These are phyloP conservation scores for Achatina immaculata DNA, from an alignment of 1,140 invertebrate species.

Conservation along the genomic window DNA sequence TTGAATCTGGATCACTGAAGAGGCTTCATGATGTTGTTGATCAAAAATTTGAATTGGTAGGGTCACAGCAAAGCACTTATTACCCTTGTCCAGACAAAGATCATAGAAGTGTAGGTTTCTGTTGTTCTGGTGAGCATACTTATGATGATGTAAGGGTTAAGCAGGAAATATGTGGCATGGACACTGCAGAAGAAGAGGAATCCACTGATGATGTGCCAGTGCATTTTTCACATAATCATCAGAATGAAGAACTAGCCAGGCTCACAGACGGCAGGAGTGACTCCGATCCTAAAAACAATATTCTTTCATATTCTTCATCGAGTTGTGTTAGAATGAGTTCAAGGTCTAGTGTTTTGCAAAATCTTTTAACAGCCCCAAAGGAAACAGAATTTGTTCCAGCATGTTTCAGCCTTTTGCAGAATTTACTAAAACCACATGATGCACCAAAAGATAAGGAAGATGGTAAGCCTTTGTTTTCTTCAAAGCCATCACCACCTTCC, in stretches of 20 bases:
- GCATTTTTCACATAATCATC: background rate
- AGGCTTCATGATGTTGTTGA: background rate
- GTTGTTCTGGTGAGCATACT: background rate
- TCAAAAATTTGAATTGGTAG: background rate
- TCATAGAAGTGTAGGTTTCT: background rate
- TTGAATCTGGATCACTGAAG: background rate
- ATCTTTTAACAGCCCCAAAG: background rate
- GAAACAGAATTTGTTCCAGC: background rate
- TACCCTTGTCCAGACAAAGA: too few relatives aligned
- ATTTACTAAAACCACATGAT: background rate
- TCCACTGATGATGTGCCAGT: background rate
- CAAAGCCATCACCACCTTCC: background rate
- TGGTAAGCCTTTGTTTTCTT: too few relatives aligned
- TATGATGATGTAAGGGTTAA: background rate
- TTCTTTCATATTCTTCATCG: background rate
- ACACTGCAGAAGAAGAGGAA: background rate
- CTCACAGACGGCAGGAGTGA: too few relatives aligned
- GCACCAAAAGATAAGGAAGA: background rate
- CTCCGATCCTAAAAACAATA: background rate
- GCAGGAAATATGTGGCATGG: background rate
- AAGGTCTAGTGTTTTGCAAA: slow-evolving; percentile 9
- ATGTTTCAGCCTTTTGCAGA: background rate
- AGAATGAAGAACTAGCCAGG: too few relatives aligned
- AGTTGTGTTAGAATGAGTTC: background rate
- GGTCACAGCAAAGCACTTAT: too few relatives aligned